Conservation (phyloP, 1,140 invertebrate genomes). For the Hetaerina americana region DNA sequence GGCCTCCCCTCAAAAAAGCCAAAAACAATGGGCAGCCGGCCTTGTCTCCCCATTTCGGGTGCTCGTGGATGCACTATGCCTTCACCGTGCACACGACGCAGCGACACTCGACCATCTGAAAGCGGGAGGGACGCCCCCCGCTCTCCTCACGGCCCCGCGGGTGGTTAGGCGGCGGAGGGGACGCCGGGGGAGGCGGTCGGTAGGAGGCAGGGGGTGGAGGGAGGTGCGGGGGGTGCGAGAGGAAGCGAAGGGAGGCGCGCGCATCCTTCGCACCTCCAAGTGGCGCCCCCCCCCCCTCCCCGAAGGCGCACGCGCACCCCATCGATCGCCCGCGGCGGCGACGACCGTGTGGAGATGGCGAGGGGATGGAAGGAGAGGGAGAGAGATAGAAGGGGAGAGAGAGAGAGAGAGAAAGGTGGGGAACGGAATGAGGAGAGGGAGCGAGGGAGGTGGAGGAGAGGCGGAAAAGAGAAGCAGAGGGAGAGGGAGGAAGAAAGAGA, state of each 20-base stretch:
- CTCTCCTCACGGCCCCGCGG: too few species aligned
- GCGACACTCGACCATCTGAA: too few species aligned
- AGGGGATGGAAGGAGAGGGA: neutral
- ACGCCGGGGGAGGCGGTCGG: too few species aligned
- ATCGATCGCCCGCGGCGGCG: constrained; percentile 16
- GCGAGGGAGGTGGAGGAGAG: constrained; percentile 4
- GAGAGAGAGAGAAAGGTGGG: constrained; percentile 1
- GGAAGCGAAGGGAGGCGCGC: neutral
- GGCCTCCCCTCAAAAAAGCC: too few species aligned
- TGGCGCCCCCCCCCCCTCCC: neutral
- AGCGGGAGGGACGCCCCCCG: too few species aligned
- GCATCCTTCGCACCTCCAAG: neutral
- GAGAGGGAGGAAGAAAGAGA: constrained; percentile 4
- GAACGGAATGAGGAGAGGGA: neutral
- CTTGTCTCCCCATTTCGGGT: too few species aligned
- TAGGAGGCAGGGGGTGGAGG: too few species aligned
- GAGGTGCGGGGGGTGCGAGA: too few species aligned
- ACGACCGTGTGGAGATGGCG: constrained; percentile 18
- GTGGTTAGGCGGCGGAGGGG: too few species aligned
- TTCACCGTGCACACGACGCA: too few species aligned
- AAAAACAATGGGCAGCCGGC: too few species aligned
- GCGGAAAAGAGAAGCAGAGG: neutral
- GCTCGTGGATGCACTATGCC: too few species aligned
- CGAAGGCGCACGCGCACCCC: neutral
- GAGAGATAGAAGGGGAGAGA: constrained; percentile 2